Percentiles rank a stretch among this genome's conserved stretches.
Evolutionary conservation across 2,888 invertebrate genomes (phyloP).

Genomic region (Leptopilina myrica): DNA sequence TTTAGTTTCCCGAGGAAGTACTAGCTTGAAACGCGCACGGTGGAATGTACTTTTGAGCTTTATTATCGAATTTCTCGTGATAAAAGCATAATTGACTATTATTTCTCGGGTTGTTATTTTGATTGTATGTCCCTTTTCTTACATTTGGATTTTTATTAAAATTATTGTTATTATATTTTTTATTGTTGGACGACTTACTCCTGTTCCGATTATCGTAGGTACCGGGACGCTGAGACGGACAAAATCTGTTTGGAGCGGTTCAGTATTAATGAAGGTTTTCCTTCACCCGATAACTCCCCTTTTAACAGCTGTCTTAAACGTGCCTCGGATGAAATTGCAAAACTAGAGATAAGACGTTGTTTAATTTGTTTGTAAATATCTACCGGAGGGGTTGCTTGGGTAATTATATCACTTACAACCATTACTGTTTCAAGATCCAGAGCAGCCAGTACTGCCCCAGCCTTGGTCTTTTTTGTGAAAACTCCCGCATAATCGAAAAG

Average conservation of each 20-base stretch:
- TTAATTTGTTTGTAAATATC: constrained; percentile 12
- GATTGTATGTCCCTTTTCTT: background rate
- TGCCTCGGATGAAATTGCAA: background rate
- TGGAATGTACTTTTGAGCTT: background rate
- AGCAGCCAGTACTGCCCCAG: background rate
- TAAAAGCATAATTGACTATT: background rate
- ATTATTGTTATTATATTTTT: background rate
- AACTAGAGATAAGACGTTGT: background rate
- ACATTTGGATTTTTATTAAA: background rate
- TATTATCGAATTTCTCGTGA: background rate
- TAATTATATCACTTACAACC: background rate
- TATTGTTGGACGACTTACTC: background rate
- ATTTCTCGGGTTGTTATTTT: background rate
- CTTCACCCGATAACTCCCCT: background rate
- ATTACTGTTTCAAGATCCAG: background rate
- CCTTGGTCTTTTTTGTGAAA: background rate
- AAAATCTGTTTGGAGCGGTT: background rate
- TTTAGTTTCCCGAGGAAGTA: background rate
- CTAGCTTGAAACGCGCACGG: background rate
- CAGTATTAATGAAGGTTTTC: background rate
- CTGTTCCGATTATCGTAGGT: background rate
- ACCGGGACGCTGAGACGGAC: background rate
- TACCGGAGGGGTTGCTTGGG: background rate
- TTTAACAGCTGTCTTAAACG: background rate
- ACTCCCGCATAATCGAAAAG: background rate